phyloP scores from a whole-genome alignment of 1,140 invertebrate species.

The Lasaia peninsularis region DNA sequence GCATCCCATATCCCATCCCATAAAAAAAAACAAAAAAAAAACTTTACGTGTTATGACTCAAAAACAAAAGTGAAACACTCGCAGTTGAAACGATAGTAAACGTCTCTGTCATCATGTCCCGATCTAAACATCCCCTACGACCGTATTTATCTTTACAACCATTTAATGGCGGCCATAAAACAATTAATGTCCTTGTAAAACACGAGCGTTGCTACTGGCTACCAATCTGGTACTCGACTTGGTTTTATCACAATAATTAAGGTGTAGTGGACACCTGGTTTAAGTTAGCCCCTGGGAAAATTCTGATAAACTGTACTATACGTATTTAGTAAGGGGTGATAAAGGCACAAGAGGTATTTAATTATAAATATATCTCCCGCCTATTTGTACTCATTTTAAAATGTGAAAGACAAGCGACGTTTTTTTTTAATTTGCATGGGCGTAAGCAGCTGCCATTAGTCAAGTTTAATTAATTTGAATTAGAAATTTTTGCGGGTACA shows the following conservation, averaged over 20 bases:
- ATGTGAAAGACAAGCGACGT: neutral
- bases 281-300: slow-evolving; percentile 38
- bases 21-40: no score
- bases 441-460: no score
- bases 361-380: neutral
- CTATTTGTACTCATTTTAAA: neutral
- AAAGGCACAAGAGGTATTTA: neutral
- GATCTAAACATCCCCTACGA: slow-evolving; percentile 55
- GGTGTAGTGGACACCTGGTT: slow-evolving; percentile 34
- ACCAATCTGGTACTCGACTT: slow-evolving; percentile 46
- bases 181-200: slow-evolving; percentile 66
- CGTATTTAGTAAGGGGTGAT: slow-evolving; percentile 20
- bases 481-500: no score
- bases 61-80: neutral
- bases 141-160: slow-evolving; percentile 60
- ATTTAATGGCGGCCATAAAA: slow-evolving; percentile 62
- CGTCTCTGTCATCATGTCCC: slow-evolving; percentile 37
- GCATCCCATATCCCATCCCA: no score
- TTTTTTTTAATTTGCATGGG: no score
- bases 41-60: no score
- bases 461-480: no score
- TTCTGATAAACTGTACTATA: neutral
- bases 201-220: slow-evolving; percentile 42
- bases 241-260: slow-evolving; percentile 43
- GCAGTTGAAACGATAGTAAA: slow-evolving; percentile 26